Base-by-base conservation (phyloP, 2,888 invertebrate species). In the Netelia inedita region DNA sequence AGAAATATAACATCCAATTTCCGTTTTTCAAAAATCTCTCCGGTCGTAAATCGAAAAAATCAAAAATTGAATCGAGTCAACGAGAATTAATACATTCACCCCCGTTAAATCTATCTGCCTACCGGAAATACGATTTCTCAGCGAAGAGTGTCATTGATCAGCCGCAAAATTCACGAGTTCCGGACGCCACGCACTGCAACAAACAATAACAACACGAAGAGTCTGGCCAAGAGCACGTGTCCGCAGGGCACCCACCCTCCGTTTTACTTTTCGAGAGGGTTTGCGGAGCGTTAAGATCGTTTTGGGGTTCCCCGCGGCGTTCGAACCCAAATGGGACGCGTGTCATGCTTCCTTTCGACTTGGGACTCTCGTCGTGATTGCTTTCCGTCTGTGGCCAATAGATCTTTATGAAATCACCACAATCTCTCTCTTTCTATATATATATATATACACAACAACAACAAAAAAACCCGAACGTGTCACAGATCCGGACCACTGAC, bases 281-380 rank as follows among this genome's bases (percentile, higher is more conserved):
- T 46, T 57, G 57, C 57, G 5, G 21, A 57, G 57, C 16, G 19
- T 21, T 21, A 19, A 57, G 16, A 57, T 57, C 57, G 57, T 57
- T 53, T 19, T 9, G 19, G 57, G 57, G 57, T 57, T 57, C 61
- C 69, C 63, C 50, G 19, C 69, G 69, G 78, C 50, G 79, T 71
- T 69, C 14, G 23, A 19, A 61, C 63, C 50, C 53, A 63, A 79
- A 79, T 79, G 79, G 69, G 61, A 79, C 71, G 79, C 69, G 69
- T 79, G 69, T 78, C 69, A 59, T 53, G 69, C 59, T 61, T 78
- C 76, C 65, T 57, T 19, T 16, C 16, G 66, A 3, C 21, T 9
- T 5, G 8, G n/a, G 46, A 46, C 50, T 28, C 43, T 61, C 61
- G 65, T 57, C 57, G 16, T 61, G 78, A 78, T 78, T 61, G 69